These are phyloP conservation scores for Clarias laeviceps DNA, from an alignment of 2,797 vertebrate species.

Conservation along the genomic window DNA sequence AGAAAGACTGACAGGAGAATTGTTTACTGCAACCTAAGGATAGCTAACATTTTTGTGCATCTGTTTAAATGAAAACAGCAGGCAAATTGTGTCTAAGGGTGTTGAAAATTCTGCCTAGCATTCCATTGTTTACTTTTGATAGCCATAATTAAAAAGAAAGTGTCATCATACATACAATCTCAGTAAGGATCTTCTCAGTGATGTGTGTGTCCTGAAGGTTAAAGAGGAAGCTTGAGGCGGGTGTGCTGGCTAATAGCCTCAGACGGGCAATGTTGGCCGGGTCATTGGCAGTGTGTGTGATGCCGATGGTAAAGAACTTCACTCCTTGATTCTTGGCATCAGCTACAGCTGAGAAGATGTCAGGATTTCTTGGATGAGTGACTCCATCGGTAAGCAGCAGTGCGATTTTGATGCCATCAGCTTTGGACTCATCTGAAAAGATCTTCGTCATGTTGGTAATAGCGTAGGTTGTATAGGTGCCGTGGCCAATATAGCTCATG, in stretches of 20 bases:
- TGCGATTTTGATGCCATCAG: constrained; percentile 77
- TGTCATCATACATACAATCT: constrained; percentile 79
- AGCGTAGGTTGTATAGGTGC: constrained; percentile 90
- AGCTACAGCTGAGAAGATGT: constrained; percentile 86
- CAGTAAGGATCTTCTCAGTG: constrained; percentile 78
- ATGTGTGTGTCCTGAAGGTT: constrained; percentile 83
- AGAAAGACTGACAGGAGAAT: background rate
- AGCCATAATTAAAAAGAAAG: background rate
- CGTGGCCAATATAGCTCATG: constrained; percentile 86
- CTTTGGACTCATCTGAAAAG: constrained; percentile 81
- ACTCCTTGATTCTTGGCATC: constrained; percentile 90
- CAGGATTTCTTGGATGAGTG: constrained; percentile 90
- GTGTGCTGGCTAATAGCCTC: constrained; percentile 82
- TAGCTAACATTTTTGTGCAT: constrained; percentile 1
- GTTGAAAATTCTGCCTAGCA: background rate
- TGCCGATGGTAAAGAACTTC: constrained; percentile 85
- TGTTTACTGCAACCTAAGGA: constrained; percentile 25
- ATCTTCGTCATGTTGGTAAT: constrained; percentile 91
- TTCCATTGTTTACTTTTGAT: background rate
- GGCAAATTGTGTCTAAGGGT: background rate
- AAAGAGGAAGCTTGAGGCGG: constrained; percentile 80
- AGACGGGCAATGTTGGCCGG: constrained; percentile 82
- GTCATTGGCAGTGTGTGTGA: constrained; percentile 83
- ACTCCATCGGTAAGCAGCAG: constrained; percentile 85
- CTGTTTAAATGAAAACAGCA: constrained; percentile 9